Base-by-base conservation (phyloP, 2,888 invertebrate genomes). In the Pyrocoelia pectoralis region DNA sequence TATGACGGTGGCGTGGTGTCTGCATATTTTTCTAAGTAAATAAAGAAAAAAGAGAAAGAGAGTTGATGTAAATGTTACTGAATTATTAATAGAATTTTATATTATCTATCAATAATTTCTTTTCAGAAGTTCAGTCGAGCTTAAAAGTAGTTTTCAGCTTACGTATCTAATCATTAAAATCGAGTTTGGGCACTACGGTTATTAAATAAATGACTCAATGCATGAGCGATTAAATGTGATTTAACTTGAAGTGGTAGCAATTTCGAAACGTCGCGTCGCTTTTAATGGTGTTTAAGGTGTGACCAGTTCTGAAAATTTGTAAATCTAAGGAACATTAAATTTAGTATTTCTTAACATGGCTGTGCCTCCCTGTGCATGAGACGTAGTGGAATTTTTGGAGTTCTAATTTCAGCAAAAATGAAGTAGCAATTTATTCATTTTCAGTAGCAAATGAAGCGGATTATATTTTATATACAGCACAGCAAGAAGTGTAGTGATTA, bases 121-220 rank as follows among this genome's bases (percentile, higher is more conserved):
- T n/a, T 33, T 33, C 33, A 33, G 33, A 33, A 33, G 33, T 33
- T 33, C 33, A 33, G 33, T 33, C 33, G n/a, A 33, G 33, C 33
- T n/a, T 33, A 33, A 33, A n/a, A 6, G 9, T 33, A n/a, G 10
- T 8, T 33, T 33, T 33, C 9, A 33, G 33, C 33, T 33, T 33
- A n/a, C 33, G 33, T 33, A n/a, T n/a, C n/a, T n/a, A 33, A 33
- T 33, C 10, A 33, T 33, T 33, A 24, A 33, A 33, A 33, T 33
- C 33, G 9, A n/a, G 33, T 33, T 33, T 33, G 6, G 33, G 9
- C 33, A 33, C 10, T 33, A 33, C 33, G 2, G 33, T 33, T 33
- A 33, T 33, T 33, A 33, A 33, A 33, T 33, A 33, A 33, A 33
- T 33, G 33, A 8, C 33, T 33, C 33, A 8, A n/a, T 33, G 33